Base-by-base conservation (phyloP, 1,140 invertebrate genomes). In the Drosophila bipectinata region DNA sequence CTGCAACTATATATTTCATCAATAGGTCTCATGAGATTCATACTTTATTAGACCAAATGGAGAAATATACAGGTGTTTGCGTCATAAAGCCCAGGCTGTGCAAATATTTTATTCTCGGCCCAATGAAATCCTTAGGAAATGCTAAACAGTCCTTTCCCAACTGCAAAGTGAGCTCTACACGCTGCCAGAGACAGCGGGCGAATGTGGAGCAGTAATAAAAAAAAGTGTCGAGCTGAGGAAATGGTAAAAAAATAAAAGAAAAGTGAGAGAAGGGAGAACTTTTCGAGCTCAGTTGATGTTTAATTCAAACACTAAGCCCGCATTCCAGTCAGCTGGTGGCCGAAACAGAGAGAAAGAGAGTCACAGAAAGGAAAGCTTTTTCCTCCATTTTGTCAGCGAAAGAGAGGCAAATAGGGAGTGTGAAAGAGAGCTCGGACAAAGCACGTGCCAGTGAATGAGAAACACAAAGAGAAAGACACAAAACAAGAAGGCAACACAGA, bases 271-370 rank as follows among this genome's bases (percentile, higher is more conserved):
- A 24, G 37, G 30, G 24, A 39, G 47, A 75, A 61, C 15, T 37
- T 37, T 51, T 15, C 18, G 37, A 21, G 51, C 57, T 48, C 57
- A 53, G 26, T 39, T 26, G 24, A 58, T 54, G 58, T 49, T 79
- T 72, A 69, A 69, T 69, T 69, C 34, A 55, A 54, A 52, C 56
- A 48, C 49, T 49, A 14, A 62, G 44, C 63, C 14, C 15, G 49
- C 18, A 41, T 84, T 85, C 81, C 81, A 84, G 71, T 85, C 81
- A 84, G 81, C 82, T 47, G 54, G 49, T 45, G 9, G 7, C 26
- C 58, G 53, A 32, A 48, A 9, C 39, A 39, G 66, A 60, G 62
- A 45, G 30, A 24, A 28, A 39, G 15, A 15, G 21, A 39, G 44
- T 2, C 30, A 39, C 7, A 34, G 32, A 26, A 7, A 47, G 6